Base-by-base conservation (phyloP, 2,797 vertebrate genomes). In the Betta splendens region DNA sequence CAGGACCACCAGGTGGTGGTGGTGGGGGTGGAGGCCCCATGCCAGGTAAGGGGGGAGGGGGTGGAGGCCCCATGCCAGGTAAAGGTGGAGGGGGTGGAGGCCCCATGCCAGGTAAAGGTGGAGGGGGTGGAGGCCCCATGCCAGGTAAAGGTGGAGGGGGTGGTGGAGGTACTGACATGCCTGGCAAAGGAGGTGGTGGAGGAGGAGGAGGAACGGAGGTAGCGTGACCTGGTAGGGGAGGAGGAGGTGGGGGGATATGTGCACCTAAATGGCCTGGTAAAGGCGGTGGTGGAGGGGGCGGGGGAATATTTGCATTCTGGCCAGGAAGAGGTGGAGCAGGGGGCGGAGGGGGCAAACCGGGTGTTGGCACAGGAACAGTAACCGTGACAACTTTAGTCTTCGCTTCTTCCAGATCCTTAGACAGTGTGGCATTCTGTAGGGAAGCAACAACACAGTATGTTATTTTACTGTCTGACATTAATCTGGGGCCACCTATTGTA, bases 381-480 rank as follows among this genome's bases (percentile, higher is more conserved):
- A 88, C 77, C 3, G 82, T 89, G 46, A 90, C 23, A 29, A 93
- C 85, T 87, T 92, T 91, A 9, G 77, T 92, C 81, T 91, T 92
- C 39, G 91, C 88, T 56, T 93, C 92, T 81, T 95, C 89, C 50
- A 95, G 87, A 28, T 95, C 93, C 75, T 94, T 91, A 9, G 90
- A 89, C 28, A 97, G 72, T 56, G 90, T 89, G 49, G 93, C 87
- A 73, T 91, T 77, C 95, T 96, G 73, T 13, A 72, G 4, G 52
- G 21, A 57, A 54, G 54, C 12, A 20, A 15, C 29, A 4, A 63
- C 6, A 44, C 4, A 48, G 9, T 38, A 9, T 1, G 23, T 32
- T 9, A 26, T 45, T 20, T 69, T 26, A 2, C 8, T 9, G 26
- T 9, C 26, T 9, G 9, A 6, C 6, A 2, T 26, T 26, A 28